Evolutionary conservation across 2,797 vertebrate genomes (phyloP).

Genomic region (Diplodus sargus): DNA sequence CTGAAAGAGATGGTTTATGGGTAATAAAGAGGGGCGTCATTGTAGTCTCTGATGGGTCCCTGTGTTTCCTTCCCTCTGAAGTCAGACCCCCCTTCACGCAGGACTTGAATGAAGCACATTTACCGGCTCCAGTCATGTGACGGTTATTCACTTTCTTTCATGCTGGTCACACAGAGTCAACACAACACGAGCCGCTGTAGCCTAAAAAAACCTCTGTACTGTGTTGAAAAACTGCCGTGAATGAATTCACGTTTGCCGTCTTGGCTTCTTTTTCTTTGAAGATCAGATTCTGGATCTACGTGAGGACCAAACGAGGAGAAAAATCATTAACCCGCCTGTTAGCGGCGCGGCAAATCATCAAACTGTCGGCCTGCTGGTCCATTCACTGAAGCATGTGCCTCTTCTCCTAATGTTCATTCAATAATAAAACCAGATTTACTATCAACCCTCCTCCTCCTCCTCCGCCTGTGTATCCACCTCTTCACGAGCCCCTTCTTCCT

Average conservation of each 20-base stretch:
- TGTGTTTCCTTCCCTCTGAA: slow-evolving; percentile 42
- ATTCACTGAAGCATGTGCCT: slow-evolving; percentile 41
- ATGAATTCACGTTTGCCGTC: background rate
- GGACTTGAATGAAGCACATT: slow-evolving; percentile 61
- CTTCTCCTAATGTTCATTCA: slow-evolving; percentile 39
- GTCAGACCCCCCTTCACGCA: slow-evolving; percentile 45
- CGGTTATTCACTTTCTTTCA: slow-evolving; percentile 37
- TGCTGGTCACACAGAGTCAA: slow-evolving; percentile 22
- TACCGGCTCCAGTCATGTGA: slow-evolving; percentile 44
- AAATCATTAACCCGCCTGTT: slow-evolving; percentile 46
- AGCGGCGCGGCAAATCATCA: slow-evolving; percentile 29
- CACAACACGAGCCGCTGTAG: slow-evolving; percentile 3
- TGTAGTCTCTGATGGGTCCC: slow-evolving; percentile 39
- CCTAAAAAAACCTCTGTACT: background rate
- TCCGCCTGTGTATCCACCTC: slow-evolving; percentile 27
- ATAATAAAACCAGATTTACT: slow-evolving; percentile 70
- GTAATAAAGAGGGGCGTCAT: slow-evolving; percentile 59
- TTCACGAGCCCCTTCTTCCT: slow-evolving; percentile 13
- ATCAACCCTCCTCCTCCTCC: slow-evolving; percentile 30
- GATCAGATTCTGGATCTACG: slow-evolving; percentile 3
- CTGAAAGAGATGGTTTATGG: slow-evolving; percentile 52
- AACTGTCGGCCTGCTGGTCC: slow-evolving; percentile 14
- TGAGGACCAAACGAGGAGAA: slow-evolving; percentile 12
- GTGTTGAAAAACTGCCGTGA: background rate
- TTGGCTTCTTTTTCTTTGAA: too few relatives aligned